These are phyloP conservation scores for Scolopax mira DNA, from an alignment of 2,113 vertebrate species.

Conservation along the genomic window DNA sequence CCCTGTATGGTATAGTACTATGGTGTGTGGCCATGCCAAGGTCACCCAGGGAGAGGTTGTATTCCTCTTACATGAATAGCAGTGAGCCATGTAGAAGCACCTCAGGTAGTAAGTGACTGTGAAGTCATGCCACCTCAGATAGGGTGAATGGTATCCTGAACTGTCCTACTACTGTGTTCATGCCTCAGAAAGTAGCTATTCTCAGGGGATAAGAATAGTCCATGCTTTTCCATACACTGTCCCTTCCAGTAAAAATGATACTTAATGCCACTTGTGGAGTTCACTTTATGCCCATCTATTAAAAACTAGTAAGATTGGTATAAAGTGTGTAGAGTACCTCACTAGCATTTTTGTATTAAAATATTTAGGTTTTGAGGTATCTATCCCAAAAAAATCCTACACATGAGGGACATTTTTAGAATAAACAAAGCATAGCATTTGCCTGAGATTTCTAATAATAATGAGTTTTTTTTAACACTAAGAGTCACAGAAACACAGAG, in stretches of 20 bases:
- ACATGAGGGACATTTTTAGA: neutral
- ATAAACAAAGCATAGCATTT: neutral
- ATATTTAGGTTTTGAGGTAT: neutral
- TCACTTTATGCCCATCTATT: neutral
- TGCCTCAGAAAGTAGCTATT: neutral
- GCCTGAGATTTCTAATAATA: neutral
- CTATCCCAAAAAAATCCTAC: rapidly evolving
- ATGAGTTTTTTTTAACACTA: neutral
- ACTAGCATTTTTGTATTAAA: neutral
- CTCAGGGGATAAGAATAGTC: neutral
- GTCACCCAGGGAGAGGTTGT: neutral
- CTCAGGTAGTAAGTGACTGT: neutral
- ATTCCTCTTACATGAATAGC: neutral
- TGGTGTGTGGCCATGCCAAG: neutral
- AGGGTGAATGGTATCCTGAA: neutral
- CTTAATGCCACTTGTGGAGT: neutral
- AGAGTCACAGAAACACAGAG: neutral
- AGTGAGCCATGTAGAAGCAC: neutral
- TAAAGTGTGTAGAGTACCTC: neutral
- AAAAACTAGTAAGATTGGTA: neutral
- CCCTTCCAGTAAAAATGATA: neutral
- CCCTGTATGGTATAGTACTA: neutral
- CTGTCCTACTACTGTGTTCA: neutral
- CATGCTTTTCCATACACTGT: neutral
- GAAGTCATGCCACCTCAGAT: neutral